Evolutionary conservation across 2,888 invertebrate species (phyloP).

Genomic region (Calameuta filiformis): DNA sequence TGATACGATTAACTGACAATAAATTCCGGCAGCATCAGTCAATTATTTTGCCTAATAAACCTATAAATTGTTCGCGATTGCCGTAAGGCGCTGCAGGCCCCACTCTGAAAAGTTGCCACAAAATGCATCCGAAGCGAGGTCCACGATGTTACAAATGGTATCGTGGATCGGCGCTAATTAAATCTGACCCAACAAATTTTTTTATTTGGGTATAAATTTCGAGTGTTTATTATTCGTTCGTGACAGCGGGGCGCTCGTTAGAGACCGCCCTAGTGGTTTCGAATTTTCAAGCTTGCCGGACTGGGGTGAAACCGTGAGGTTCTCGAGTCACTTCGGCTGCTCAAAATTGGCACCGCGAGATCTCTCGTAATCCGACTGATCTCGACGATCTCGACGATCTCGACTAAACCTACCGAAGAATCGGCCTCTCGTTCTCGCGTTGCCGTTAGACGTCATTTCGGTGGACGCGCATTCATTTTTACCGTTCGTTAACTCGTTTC

Average conservation of each 20-base stretch:
- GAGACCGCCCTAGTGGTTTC: constrained; percentile 23
- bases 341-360: too few species aligned
- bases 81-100: constrained; percentile 10
- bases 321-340: too few species aligned
- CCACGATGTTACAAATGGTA: not conserved
- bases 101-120: not conserved
- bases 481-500: too few species aligned
- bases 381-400: too few species aligned
- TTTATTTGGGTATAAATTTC: constrained; percentile 43
- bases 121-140: constrained; percentile 10
- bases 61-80: constrained; percentile 38
- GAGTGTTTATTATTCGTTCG: constrained; percentile 35
- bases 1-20: constrained; percentile 24
- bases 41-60: constrained; percentile 45
- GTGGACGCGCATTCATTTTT: too few species aligned
- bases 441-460: too few species aligned
- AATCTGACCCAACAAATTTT: constrained; percentile 42
- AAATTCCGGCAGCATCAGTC: constrained; percentile 17
- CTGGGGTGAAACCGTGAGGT: too few species aligned
- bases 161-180: constrained; percentile 31
- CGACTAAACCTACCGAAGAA: too few species aligned
- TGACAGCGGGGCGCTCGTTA: constrained; percentile 50
- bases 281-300: not conserved
- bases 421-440: too few species aligned
- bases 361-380: too few species aligned